Percentiles rank a stretch among this genome's conserved stretches.
Evolutionary conservation across 2,113 vertebrate species (phyloP).

Genomic region (Neogobius melanostomus): DNA sequence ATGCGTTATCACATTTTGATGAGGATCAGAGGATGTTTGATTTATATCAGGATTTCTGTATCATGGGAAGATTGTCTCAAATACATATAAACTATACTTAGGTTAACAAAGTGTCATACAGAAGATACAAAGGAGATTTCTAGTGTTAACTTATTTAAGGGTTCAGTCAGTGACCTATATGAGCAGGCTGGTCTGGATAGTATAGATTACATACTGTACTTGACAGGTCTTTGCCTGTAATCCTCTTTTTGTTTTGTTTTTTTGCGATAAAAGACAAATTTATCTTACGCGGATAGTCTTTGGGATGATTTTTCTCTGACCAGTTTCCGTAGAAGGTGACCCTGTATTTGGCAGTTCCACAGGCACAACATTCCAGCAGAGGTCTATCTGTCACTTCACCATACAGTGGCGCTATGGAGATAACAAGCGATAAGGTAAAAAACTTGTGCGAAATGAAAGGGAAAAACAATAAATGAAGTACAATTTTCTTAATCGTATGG

Average conservation of each 20-base stretch:
- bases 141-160: background rate
- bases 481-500: background rate
- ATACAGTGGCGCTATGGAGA: constrained; percentile 76
- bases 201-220: no score
- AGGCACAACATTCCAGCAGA: constrained; percentile 90
- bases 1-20: no score
- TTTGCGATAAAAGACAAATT: background rate
- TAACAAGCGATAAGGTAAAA: background rate
- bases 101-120: no score
- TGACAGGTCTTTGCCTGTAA: no score
- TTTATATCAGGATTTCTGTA: no score
- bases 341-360: constrained; percentile 96
- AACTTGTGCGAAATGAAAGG: constrained; percentile 20
- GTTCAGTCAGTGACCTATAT: no score
- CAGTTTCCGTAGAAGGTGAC: constrained; percentile 97
- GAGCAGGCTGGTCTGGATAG: no score
- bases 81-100: no score
- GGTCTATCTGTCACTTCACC: constrained; percentile 86
- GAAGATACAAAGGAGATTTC: no score
- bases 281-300: constrained; percentile 94
- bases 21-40: no score
- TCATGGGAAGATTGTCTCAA: no score
- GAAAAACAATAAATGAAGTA: constrained; percentile 13
- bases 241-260: no score
- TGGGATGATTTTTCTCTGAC: constrained; percentile 96